A percentile compares a stretch with the other conserved stretches of the same genome.
Evolutionary conservation across 2,888 invertebrate species (phyloP).

Genomic region (Eupithecia centaureata): DNA sequence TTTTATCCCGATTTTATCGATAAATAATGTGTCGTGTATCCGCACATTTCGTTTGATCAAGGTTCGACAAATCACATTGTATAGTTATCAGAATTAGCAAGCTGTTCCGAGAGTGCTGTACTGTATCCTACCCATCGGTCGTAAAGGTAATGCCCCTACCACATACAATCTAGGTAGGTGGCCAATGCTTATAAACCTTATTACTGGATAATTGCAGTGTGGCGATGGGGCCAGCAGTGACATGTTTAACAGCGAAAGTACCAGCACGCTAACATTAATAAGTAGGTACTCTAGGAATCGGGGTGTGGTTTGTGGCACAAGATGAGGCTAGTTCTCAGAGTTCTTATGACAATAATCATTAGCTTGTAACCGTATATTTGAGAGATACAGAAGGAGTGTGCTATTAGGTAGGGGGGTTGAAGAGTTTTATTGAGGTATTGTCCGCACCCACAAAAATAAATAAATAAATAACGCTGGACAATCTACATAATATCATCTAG

Average conservation of each 20-base stretch:
- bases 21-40: too few species aligned
- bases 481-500: too few species aligned
- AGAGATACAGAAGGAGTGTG: not conserved
- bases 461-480: too few species aligned
- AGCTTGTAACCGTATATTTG: not conserved
- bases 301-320: not conserved
- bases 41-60: too few species aligned
- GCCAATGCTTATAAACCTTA: constrained; percentile 50
- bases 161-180: not conserved
- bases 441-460: too few species aligned
- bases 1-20: too few species aligned
- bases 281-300: constrained; percentile 4
- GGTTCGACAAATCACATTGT: too few species aligned
- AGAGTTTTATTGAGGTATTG: too few species aligned
- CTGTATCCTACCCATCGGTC: not conserved
- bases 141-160: not conserved
- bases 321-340: constrained; percentile 5
- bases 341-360: not conserved
- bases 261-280: constrained; percentile 22
- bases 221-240: constrained; percentile 55
- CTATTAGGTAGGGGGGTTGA: too few species aligned
- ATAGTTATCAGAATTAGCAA: too few species aligned
- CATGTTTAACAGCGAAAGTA: constrained; percentile 49
- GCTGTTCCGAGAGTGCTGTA: not conserved
- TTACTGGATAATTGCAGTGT: constrained; percentile 55